These are phyloP conservation scores for Lucilia cuprina DNA, from an alignment of 1,140 invertebrate genomes.

Conservation along the genomic window DNA sequence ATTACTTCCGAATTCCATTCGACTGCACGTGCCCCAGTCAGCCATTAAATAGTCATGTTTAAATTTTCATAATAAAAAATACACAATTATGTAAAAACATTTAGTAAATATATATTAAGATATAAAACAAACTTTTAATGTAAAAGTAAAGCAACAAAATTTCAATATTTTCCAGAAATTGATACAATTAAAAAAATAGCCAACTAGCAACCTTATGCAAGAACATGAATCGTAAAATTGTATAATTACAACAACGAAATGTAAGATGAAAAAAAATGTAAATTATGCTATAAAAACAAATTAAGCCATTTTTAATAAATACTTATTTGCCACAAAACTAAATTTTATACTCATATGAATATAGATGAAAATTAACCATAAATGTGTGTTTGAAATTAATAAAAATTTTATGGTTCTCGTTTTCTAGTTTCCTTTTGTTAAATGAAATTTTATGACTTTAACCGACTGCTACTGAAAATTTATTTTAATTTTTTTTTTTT, in stretches of 20 bases:
- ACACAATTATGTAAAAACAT: background rate
- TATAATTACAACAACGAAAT: background rate
- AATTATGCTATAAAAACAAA: conserved; percentile 32
- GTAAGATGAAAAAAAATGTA: background rate
- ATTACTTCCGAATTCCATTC: background rate
- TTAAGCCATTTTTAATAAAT: conserved; percentile 6
- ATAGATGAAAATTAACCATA: background rate
- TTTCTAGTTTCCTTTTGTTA: background rate
- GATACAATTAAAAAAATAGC: background rate
- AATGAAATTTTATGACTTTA: conserved; percentile 3
- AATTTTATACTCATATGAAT: background rate
- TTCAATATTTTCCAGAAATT: background rate
- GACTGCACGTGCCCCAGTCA: background rate
- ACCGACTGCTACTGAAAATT: background rate
- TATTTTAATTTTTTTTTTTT: background rate
- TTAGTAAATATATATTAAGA: background rate
- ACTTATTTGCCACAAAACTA: background rate
- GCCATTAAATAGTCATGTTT: background rate
- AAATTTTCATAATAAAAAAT: background rate
- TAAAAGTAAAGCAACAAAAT: background rate
- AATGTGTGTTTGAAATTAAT: too few species aligned
- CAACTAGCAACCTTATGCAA: too few species aligned
- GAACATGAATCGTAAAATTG: background rate
- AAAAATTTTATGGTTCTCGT: background rate
- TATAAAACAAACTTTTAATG: background rate